Conservation (phyloP, 2,113 vertebrate genomes). For the Poecile atricapillus region DNA sequence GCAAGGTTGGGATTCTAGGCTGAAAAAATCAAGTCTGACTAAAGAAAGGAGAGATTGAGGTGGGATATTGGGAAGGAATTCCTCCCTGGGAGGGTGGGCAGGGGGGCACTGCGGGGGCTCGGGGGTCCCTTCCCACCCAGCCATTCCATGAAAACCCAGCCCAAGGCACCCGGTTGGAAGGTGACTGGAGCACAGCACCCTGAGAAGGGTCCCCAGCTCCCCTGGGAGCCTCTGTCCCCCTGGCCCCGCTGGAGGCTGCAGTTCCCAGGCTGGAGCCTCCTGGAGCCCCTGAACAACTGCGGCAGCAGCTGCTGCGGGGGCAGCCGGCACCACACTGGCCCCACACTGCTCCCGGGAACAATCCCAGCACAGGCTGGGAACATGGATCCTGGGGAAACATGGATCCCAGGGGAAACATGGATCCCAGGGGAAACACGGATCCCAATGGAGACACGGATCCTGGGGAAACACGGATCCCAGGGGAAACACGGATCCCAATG, state of each 20-base stretch:
- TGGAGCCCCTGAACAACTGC: background rate
- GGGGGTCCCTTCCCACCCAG: background rate
- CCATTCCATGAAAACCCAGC: background rate
- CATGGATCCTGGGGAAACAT: too few relatives aligned
- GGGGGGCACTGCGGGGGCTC: fast-evolving
- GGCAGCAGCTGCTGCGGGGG: background rate
- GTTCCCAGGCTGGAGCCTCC: background rate
- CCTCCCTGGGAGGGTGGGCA: background rate
- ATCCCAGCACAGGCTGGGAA: background rate
- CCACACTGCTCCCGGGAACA: background rate
- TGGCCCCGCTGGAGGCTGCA: background rate
- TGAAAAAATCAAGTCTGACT: background rate
- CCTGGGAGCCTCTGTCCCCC: background rate
- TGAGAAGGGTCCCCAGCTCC: background rate
- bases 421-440: background rate
- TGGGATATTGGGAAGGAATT: background rate
- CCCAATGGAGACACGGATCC: background rate
- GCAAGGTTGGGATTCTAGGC: background rate
- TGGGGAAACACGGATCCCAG: background rate
- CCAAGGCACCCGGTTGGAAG: background rate
- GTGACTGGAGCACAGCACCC: background rate
- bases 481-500: background rate
- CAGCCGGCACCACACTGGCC: too few relatives aligned
- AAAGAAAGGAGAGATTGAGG: background rate
- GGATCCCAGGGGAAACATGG: too few relatives aligned